Evolutionary conservation across 2,113 vertebrate species (phyloP).

Genomic region (Fukomys damarensis): DNA sequence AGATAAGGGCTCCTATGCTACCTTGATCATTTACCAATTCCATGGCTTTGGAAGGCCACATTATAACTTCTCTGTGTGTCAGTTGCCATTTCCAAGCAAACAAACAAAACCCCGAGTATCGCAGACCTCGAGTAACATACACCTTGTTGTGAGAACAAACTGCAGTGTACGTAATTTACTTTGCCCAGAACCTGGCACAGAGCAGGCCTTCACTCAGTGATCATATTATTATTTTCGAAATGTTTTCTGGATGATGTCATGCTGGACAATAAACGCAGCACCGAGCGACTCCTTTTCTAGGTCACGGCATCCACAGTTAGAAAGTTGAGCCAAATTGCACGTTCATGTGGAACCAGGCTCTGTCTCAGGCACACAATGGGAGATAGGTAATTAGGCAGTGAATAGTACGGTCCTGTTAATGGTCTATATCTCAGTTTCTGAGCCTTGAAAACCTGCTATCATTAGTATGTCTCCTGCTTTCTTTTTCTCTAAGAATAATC

Average conservation of each 20-base stretch:
- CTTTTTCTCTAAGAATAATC: neutral
- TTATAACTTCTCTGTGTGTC: neutral
- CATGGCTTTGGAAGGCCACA: neutral
- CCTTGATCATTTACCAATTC: neutral
- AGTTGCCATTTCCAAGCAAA: constrained; percentile 39
- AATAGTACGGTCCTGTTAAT: neutral
- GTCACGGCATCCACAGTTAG: constrained; percentile 51
- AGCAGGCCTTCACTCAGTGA: neutral
- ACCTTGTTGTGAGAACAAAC: neutral
- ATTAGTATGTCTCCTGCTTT: neutral
- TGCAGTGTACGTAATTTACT: neutral
- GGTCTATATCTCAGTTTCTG: neutral
- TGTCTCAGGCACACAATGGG: constrained; percentile 23
- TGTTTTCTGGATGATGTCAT: constrained; percentile 69
- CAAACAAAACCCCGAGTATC: neutral
- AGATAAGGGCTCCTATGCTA: neutral
- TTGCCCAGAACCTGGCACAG: neutral
- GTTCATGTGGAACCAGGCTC: neutral
- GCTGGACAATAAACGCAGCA: constrained; percentile 61
- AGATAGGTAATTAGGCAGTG: neutral
- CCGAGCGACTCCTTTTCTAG: constrained; percentile 52
- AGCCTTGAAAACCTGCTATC: neutral
- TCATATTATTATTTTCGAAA: constrained; percentile 66
- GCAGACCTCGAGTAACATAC: neutral
- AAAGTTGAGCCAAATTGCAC: constrained; percentile 26